These are phyloP conservation scores for Salminus brasiliensis DNA, from an alignment of 2,113 vertebrate species.

Conservation along the genomic window DNA sequence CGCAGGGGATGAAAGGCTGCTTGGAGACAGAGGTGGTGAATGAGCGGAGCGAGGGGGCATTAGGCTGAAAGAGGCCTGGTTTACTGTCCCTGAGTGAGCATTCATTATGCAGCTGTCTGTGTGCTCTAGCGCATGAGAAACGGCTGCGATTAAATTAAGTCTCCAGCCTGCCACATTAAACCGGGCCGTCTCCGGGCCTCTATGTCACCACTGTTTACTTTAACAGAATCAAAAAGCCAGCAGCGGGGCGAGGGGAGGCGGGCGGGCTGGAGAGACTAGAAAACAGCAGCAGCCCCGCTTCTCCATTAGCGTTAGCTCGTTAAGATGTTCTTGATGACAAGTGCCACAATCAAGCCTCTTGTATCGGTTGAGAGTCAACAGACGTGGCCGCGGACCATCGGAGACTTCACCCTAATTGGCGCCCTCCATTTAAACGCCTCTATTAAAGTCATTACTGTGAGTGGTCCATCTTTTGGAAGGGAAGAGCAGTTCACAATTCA, in stretches of 20 bases:
- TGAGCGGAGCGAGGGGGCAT: background rate
- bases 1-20: background rate
- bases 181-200: conserved; percentile 9
- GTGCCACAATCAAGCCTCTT: background rate
- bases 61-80: conserved; percentile 8
- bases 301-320: background rate
- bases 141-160: conserved; percentile 48
- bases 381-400: background rate
- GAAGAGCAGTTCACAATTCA: conserved; percentile 11
- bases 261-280: conserved; percentile 1
- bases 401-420: conserved; percentile 1
- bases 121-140: conserved; percentile 35
- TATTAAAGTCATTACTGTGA: conserved; percentile 24
- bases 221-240: conserved; percentile 15
- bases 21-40: conserved; percentile 12
- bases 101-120: conserved; percentile 40
- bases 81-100: conserved; percentile 33
- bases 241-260: background rate
- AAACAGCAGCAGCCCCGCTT: background rate
- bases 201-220: conserved; percentile 21
- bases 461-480: background rate
- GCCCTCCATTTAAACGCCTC: conserved; percentile 21
- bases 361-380: background rate
- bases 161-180: conserved; percentile 43
- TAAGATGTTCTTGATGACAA: conserved; percentile 15